Evolutionary conservation across 2,797 vertebrate species (phyloP).

Genomic region (Neosilurus hyrtlii): DNA sequence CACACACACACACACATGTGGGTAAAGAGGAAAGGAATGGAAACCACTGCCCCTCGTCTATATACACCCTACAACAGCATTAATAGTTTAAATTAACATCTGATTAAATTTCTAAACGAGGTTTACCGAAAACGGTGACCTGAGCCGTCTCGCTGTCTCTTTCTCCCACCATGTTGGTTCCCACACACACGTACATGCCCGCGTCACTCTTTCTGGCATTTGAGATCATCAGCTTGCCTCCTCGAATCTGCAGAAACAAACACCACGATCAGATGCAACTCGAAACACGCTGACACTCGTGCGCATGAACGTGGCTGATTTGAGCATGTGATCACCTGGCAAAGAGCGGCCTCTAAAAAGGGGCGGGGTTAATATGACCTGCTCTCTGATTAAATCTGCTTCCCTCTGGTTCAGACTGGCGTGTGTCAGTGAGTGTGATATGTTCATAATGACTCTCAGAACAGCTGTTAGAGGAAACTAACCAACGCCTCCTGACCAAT

Average conservation of each 20-base stretch:
- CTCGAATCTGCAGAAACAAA: conserved; percentile 80
- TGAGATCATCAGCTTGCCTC: conserved; percentile 98
- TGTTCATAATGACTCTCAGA: not conserved
- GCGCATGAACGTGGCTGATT: not conserved
- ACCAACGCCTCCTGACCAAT: not conserved
- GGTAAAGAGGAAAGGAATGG: not conserved
- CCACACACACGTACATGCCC: conserved; percentile 95
- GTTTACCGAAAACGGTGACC: conserved; percentile 94
- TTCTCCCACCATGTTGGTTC: conserved; percentile 98
- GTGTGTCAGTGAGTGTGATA: not conserved
- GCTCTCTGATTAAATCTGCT: not conserved
- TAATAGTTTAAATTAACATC: not conserved
- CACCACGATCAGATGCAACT: not conserved
- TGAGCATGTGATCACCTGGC: not conserved
- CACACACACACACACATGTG: conserved; percentile 3
- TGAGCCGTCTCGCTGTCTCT: conserved; percentile 95
- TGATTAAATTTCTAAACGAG: not conserved
- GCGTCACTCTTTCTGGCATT: conserved; percentile 93
- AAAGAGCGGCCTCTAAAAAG: not conserved
- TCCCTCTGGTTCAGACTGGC: not conserved
- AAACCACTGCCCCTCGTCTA: not conserved
- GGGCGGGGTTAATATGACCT: not conserved
- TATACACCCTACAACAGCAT: not conserved
- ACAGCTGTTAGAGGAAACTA: not conserved
- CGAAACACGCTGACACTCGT: not conserved